phyloP scores from a whole-genome alignment of 2,888 invertebrate genomes.

The Noctuana brunneofusca region DNA sequence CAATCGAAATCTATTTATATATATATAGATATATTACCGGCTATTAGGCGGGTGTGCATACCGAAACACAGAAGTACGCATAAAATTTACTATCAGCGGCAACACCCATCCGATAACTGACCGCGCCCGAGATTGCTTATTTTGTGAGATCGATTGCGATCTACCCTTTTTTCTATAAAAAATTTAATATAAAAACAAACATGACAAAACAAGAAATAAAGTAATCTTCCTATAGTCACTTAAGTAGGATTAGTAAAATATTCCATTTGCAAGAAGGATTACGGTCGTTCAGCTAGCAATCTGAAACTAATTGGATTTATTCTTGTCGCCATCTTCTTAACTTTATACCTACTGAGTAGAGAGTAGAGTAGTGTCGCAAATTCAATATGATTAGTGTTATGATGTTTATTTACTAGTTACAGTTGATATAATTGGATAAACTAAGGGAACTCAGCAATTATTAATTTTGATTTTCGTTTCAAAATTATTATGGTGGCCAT shows the following conservation, averaged over 20 bases:
- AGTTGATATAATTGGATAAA: neutral
- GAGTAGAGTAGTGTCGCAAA: no score
- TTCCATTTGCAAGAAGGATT: constrained; percentile 20
- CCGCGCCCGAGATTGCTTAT: no score
- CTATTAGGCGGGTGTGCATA: no score
- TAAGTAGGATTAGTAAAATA: constrained; percentile 1
- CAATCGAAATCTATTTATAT: no score
- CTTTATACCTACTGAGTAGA: constrained; percentile 14
- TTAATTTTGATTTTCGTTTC: no score
- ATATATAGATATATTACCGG: no score
- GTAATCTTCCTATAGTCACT: neutral
- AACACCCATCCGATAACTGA: no score
- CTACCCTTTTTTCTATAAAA: no score
- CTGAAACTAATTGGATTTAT: constrained; percentile 29
- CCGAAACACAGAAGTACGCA: no score
- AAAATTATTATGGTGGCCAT: no score
- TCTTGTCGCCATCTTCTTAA: constrained; percentile 9
- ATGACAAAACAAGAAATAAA: neutral
- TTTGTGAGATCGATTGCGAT: no score
- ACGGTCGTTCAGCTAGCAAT: constrained; percentile 14
- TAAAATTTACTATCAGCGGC: no score
- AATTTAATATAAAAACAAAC: neutral
- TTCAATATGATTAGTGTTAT: neutral
- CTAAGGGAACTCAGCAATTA: neutral
- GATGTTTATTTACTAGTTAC: neutral